Evolutionary conservation across 2,113 vertebrate genomes (phyloP), one percentile per base, ranked within the genome.

Genomic region (Coturnix japonica): DNA sequence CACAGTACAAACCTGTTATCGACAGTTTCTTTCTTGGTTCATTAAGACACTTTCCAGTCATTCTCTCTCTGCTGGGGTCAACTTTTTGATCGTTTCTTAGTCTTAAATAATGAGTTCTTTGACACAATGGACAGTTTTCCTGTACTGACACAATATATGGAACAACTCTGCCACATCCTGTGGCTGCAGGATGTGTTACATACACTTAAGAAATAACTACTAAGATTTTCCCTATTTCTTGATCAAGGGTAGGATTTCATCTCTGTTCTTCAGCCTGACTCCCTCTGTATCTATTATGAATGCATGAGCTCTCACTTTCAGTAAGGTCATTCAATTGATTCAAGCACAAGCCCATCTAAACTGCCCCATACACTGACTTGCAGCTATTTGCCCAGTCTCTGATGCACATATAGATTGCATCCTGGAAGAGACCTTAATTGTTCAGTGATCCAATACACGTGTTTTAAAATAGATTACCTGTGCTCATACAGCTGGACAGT

Each of bases 361-460:
- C 26, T 35, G 33, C 6, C 31, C 39, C 7, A 0, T 39, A 69
- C 44, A 83, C 25, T 49, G n/a, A 3, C 33, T 20, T 4, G 4
- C 1, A 44, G 31, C 33, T 18, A 22, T 33, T 70, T 56, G 17
- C n/a, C 51, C 57, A 61, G 13, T 35, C 44, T 61, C 28, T 75
- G 9, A 3, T 15, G 4, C 28, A 9, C 0, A 1, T 14, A 8
- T 2, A 3, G 33, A 70, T 46, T 7, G 7, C n/a, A 37, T 33
- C 26, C 22, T 26, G 17, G 17, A 56, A 5, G 74, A 54, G 12
- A 35, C 9, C n/a, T 61, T 18, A 8, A 12, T 22, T 53, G 8
- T 28, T 28, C 31, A 51, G 44, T 13, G 6, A 31, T 14, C 22
- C 57, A 6, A 12, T 4, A 31, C 1, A 6, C 30, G 16, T 17